Evolutionary conservation across 2,113 vertebrate species (phyloP).

Genomic region (Corynorhinus townsendii): DNA sequence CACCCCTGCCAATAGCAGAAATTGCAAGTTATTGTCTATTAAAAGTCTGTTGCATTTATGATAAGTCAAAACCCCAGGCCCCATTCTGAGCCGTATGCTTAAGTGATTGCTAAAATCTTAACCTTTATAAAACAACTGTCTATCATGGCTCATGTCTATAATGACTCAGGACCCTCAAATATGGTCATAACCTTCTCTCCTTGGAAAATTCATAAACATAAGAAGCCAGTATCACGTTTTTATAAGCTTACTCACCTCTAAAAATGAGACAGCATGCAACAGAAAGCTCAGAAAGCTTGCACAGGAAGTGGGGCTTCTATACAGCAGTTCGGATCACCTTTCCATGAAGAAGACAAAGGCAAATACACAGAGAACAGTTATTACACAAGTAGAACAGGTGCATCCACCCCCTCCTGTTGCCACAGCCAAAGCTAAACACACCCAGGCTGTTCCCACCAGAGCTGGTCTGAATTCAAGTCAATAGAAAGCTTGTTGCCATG

Average conservation of each 20-base stretch:
- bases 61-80: not conserved
- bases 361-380: not conserved
- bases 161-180: not conserved
- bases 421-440: conserved; percentile 11
- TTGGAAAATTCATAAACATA: not conserved
- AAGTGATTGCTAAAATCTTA: not conserved
- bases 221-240: not conserved
- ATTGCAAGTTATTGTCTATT: not conserved
- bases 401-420: not conserved
- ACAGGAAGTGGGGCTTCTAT: not conserved
- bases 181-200: not conserved
- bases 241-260: conserved; percentile 20
- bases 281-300: not conserved
- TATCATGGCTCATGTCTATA: not conserved
- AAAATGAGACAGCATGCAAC: conserved; percentile 44
- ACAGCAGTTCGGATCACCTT: not conserved
- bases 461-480: conserved; percentile 10
- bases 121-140: not conserved
- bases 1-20: not conserved
- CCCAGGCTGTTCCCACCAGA: not conserved
- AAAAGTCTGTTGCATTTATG: not conserved
- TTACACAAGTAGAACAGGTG: conserved; percentile 24
- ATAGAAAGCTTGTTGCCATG: not conserved
- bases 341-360: conserved; percentile 4
- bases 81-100: not conserved